Conservation (phyloP, 2,113 vertebrate genomes). For the Neolamprologus devosi region DNA sequence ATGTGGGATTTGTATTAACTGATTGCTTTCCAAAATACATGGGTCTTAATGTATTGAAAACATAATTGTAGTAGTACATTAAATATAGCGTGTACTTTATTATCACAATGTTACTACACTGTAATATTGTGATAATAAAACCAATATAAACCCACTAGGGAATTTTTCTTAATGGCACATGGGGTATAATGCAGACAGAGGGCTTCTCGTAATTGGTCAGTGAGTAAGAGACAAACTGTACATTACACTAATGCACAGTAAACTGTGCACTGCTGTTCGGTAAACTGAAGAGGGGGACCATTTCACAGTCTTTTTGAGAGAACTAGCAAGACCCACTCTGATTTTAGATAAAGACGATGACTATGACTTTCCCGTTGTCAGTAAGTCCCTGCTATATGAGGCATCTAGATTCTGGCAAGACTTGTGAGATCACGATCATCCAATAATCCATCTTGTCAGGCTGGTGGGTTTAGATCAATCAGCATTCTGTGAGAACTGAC, state of each 20-base stretch:
- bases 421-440: not conserved
- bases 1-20: not conserved
- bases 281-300: not conserved
- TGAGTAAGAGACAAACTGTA: not conserved
- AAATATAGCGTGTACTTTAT: not conserved
- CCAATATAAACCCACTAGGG: not conserved
- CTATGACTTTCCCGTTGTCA: not conserved
- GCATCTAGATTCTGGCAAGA: not conserved
- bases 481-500: not conserved
- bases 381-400: not conserved
- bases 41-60: not conserved
- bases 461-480: not conserved
- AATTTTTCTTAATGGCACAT: not conserved
- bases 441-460: not conserved
- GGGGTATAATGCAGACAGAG: not conserved
- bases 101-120: not conserved
- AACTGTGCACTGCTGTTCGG: not conserved
- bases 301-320: not conserved
- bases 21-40: not conserved
- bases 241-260: not conserved
- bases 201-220: not conserved
- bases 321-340: not conserved
- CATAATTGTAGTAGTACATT: not conserved
- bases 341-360: not conserved
- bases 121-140: not conserved